A percentile compares a stretch with the other conserved stretches of the same genome.
phyloP scores from a whole-genome alignment of 2,888 invertebrate genomes.

The Branchellion lobata region DNA sequence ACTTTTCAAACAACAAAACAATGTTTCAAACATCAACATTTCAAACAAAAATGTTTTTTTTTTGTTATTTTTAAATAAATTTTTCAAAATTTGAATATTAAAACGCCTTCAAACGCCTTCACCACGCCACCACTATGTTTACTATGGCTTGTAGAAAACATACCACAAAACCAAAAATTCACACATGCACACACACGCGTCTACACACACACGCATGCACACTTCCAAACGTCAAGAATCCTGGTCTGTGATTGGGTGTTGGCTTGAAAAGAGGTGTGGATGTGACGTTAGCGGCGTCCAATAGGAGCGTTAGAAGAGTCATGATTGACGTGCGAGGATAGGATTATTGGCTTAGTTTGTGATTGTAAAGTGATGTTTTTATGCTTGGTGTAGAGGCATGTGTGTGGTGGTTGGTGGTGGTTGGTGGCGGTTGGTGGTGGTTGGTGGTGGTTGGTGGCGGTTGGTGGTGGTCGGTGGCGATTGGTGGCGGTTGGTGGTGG shows the following conservation, averaged over 20 bases:
- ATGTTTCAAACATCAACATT: too few relatives aligned
- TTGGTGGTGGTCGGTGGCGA: neutral
- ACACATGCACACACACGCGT: conserved; percentile 21
- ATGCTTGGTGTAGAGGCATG: neutral
- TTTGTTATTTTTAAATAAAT: too few relatives aligned
- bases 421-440: neutral
- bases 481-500: neutral
- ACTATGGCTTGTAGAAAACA: too few relatives aligned
- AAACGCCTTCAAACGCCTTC: too few relatives aligned
- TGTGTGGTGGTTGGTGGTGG: conserved; percentile 8
- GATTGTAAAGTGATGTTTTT: conserved; percentile 26
- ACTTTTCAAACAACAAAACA: too few relatives aligned
- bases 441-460: neutral
- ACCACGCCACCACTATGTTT: too few relatives aligned
- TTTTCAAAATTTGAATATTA: too few relatives aligned
- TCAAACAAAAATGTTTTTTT: too few relatives aligned
- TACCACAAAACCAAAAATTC: too few relatives aligned
- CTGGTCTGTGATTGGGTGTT: neutral
- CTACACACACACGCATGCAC: conserved; percentile 12
- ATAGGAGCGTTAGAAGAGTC: neutral
- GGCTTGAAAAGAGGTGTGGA: neutral
- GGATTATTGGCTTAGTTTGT: conserved; percentile 34
- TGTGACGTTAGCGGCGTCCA: neutral
- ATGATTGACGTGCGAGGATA: conserved; percentile 1
- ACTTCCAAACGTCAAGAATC: neutral